phyloP scores from a whole-genome alignment of 2,888 invertebrate genomes.

The Drosophila yooni region DNA sequence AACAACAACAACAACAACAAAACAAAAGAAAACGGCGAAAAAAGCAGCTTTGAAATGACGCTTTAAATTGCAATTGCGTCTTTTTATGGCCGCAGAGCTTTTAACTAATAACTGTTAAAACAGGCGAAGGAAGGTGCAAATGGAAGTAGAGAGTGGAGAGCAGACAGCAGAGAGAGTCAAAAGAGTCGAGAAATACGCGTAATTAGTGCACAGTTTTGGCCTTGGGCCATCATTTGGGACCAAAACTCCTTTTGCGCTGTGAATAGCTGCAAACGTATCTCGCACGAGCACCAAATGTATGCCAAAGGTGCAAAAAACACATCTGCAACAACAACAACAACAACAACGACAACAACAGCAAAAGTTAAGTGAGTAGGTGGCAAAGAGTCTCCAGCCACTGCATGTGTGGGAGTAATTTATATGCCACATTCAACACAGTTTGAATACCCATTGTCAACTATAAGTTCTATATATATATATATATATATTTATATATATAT shows the following conservation, averaged over 20 bases:
- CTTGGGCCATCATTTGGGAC: constrained; percentile 35
- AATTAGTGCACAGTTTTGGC: constrained; percentile 31
- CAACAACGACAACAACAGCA: no score
- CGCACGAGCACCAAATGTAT: constrained; percentile 21
- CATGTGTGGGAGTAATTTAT: neutral
- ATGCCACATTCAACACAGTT: neutral
- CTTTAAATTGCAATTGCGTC: constrained; percentile 14
- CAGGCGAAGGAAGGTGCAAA: constrained; percentile 13
- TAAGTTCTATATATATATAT: no score
- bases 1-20: neutral
- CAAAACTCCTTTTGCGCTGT: constrained; percentile 20
- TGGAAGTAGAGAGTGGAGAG: neutral
- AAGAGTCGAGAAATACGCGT: constrained; percentile 10
- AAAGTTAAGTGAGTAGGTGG: neutral
- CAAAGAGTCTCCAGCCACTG: neutral
- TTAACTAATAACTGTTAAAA: constrained; percentile 20
- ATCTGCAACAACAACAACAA: neutral
- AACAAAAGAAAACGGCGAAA: neutral
- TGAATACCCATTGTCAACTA: no score
- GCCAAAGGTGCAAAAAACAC: constrained; percentile 4
- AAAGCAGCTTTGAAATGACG: constrained; percentile 11
- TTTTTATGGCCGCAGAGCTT: constrained; percentile 5
- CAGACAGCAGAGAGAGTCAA: neutral
- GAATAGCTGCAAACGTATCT: constrained; percentile 8
- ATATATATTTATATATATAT: no score